These are phyloP conservation scores for Poeciliopsis presidionis DNA, from an alignment of 2,797 vertebrate species.

Conservation along the genomic window DNA sequence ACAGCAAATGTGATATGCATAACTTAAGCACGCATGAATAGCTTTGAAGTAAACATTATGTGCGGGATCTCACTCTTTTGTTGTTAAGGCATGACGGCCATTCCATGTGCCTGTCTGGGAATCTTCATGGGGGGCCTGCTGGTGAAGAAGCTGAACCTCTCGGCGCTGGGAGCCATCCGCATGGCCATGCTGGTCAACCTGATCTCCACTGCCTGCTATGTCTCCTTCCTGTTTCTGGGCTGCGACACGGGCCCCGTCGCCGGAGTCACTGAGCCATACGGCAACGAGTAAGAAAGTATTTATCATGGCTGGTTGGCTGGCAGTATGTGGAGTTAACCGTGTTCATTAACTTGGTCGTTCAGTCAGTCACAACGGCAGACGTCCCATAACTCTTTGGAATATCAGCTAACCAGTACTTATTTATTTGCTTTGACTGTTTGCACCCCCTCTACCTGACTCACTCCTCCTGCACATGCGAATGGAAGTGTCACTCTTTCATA, in stretches of 20 bases:
- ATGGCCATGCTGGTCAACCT: slow-evolving; percentile 99
- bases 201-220: slow-evolving; percentile 95
- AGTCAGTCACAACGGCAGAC: not conserved
- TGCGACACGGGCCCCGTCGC: slow-evolving; percentile 96
- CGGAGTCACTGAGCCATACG: slow-evolving; percentile 91
- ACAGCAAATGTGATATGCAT: not conserved
- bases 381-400: not conserved
- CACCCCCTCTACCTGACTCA: too few species aligned
- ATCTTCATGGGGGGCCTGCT: slow-evolving; percentile 97
- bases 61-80: not conserved
- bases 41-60: not conserved
- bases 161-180: slow-evolving; percentile 93
- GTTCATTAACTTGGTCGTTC: not conserved
- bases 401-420: not conserved
- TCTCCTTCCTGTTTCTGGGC: slow-evolving; percentile 98
- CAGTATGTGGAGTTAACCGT: too few species aligned
- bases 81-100: slow-evolving; percentile 93
- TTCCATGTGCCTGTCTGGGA: slow-evolving; percentile 96
- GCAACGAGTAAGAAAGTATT: slow-evolving; percentile 87
- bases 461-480: too few species aligned
- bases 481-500: too few species aligned
- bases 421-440: not conserved
- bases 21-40: not conserved
- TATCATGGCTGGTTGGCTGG: not conserved
- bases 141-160: slow-evolving; percentile 97